Conservation (phyloP, 2,888 invertebrate species). For the Agrotis clavis region DNA sequence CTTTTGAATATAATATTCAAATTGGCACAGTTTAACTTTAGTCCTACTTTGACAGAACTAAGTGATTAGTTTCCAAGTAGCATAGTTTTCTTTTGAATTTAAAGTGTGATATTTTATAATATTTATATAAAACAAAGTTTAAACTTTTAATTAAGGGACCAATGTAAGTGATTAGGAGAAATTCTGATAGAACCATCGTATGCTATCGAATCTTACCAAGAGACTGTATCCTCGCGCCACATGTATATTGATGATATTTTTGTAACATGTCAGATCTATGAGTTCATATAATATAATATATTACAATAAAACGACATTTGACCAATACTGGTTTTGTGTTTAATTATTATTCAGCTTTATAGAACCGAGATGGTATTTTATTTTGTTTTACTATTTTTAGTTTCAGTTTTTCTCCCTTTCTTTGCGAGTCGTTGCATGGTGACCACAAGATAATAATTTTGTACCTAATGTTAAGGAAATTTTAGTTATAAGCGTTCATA, state of each 20-base stretch:
- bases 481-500: slow-evolving; percentile 89
- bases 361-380: slow-evolving; percentile 82
- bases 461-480: slow-evolving; percentile 88
- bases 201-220: slow-evolving; percentile 83
- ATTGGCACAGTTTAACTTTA: slow-evolving; percentile 90
- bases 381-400: slow-evolving; percentile 77
- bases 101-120: slow-evolving; percentile 91
- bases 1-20: slow-evolving; percentile 89
- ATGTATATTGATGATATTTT: slow-evolving; percentile 80
- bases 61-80: slow-evolving; percentile 89
- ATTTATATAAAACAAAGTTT: slow-evolving; percentile 90
- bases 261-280: slow-evolving; percentile 80
- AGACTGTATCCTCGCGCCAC: slow-evolving; percentile 84
- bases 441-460: slow-evolving; percentile 89
- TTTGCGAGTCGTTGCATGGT: slow-evolving; percentile 85
- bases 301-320: slow-evolving; percentile 84
- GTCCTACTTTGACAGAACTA: slow-evolving; percentile 89
- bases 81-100: slow-evolving; percentile 90
- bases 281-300: slow-evolving; percentile 78
- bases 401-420: slow-evolving; percentile 87
- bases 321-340: slow-evolving; percentile 85
- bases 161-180: slow-evolving; percentile 90
- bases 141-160: slow-evolving; percentile 91
- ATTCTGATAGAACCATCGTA: slow-evolving; percentile 86
- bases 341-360: slow-evolving; percentile 77